Conservation (phyloP, 2,888 invertebrate species). For the Torymus tubicola region DNA sequence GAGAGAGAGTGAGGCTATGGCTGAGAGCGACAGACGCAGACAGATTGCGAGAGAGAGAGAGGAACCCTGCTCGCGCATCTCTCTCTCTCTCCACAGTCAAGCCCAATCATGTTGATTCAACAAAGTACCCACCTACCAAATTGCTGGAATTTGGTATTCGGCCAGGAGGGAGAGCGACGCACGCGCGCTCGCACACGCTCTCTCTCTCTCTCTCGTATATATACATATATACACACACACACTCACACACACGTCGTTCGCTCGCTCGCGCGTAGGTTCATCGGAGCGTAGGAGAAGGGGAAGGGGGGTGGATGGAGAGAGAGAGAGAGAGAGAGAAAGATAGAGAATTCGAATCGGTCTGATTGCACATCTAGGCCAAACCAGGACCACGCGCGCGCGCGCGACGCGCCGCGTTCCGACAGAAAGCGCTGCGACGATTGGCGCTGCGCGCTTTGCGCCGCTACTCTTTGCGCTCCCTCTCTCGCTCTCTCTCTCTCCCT, state of each 20-base stretch:
- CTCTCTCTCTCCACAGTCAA: slow-evolving; percentile 66
- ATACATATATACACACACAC: slow-evolving; percentile 56
- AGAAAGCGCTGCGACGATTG: slow-evolving; percentile 75
- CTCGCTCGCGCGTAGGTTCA: slow-evolving; percentile 39
- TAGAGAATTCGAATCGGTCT: slow-evolving; percentile 67
- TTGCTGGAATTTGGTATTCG: slow-evolving; percentile 77
- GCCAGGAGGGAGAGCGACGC: slow-evolving; percentile 69
- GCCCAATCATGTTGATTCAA: slow-evolving; percentile 77
- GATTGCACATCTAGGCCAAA: slow-evolving; percentile 77
- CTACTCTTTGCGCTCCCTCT: slow-evolving; percentile 62
- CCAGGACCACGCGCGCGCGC: slow-evolving; percentile 69
- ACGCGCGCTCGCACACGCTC: slow-evolving; percentile 55
- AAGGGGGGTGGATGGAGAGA: slow-evolving; percentile 59
- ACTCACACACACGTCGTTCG: slow-evolving; percentile 61
- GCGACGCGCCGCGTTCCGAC: slow-evolving; percentile 69
- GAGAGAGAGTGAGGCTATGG: too few relatives aligned
- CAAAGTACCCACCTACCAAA: slow-evolving; percentile 76
- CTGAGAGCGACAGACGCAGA: too few relatives aligned
- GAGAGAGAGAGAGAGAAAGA: slow-evolving; percentile 45
- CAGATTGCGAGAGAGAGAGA: neutral
- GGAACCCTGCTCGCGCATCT: slow-evolving; percentile 21
- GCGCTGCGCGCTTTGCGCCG: slow-evolving; percentile 61
- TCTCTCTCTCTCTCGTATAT: neutral
- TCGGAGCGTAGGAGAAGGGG: slow-evolving; percentile 5
- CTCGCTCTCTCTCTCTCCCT: slow-evolving; percentile 58